These are phyloP conservation scores for Lipotes vexillifer DNA, from an alignment of 2,113 vertebrate species.

Conservation along the genomic window DNA sequence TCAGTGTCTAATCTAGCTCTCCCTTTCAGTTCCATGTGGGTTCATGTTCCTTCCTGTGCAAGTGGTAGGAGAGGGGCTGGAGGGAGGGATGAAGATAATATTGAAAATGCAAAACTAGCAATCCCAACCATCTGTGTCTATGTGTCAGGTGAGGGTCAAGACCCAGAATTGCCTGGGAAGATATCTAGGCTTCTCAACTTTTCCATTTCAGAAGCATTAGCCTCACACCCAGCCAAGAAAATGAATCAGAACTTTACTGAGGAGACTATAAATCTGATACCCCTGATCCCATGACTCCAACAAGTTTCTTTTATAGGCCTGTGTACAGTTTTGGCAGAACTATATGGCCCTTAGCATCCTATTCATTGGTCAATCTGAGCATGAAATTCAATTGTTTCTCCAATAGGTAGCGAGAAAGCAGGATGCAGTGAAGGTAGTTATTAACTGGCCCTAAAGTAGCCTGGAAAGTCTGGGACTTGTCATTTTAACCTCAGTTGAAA, in stretches of 20 bases:
- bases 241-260: not conserved
- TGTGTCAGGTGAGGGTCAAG: not conserved
- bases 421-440: not conserved
- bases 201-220: not conserved
- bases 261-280: not conserved
- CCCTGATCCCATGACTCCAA: not conserved
- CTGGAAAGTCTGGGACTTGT: not conserved
- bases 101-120: not conserved
- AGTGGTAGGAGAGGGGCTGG: accelerated
- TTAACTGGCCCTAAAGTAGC: not conserved
- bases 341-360: not conserved
- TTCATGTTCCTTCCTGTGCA: not conserved
- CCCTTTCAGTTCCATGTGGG: not conserved
- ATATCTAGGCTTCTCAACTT: not conserved
- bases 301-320: not conserved
- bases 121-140: not conserved
- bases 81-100: not conserved
- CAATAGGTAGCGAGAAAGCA: not conserved
- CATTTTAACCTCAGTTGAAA: not conserved
- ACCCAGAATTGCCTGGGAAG: not conserved
- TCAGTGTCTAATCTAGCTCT: not conserved
- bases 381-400: not conserved
- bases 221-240: not conserved
- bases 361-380: not conserved
- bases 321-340: not conserved